A percentile compares a stretch with the other conserved stretches of the same genome.
phyloP scores from a whole-genome alignment of 2,797 vertebrate species.

The Sebastes itinus region DNA sequence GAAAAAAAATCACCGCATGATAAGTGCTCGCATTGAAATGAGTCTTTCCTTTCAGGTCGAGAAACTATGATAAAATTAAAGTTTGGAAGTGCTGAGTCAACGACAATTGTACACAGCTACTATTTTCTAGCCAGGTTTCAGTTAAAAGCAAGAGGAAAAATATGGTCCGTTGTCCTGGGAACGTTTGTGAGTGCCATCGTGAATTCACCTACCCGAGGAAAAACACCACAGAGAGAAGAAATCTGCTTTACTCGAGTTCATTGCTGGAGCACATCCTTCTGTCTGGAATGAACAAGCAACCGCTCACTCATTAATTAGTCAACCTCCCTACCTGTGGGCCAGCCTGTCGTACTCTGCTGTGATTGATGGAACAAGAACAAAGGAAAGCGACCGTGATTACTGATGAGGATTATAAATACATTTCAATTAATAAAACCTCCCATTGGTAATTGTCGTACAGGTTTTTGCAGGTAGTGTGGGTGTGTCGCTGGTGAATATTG shows the following conservation, averaged over 20 bases:
- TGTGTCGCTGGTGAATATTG: conserved; percentile 8
- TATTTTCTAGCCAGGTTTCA: not conserved
- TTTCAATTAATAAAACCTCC: conserved; percentile 65
- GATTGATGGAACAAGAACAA: conserved; percentile 71
- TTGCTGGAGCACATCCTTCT: conserved; percentile 29
- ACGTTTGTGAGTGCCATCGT: not conserved
- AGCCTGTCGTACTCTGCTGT: conserved; percentile 54
- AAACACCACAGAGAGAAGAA: not conserved
- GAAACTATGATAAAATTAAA: not conserved
- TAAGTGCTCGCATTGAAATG: not conserved
- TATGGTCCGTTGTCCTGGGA: not conserved
- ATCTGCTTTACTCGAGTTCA: conserved; percentile 14
- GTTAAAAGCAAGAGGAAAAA: not conserved
- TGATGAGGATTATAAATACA: conserved; percentile 77
- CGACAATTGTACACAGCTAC: not conserved
- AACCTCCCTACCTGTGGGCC: conserved; percentile 70
- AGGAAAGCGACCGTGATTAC: conserved; percentile 60
- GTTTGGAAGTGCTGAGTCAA: not conserved
- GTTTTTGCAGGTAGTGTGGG: conserved; percentile 21
- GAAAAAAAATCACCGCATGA: not conserved
- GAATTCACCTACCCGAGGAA: not conserved
- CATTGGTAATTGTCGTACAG: conserved; percentile 52
- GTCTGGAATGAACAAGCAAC: conserved; percentile 54
- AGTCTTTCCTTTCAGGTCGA: not conserved
- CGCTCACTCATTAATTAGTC: conserved; percentile 73